Conservation (phyloP, 2,888 invertebrate species). For the Halictus ligatus region DNA sequence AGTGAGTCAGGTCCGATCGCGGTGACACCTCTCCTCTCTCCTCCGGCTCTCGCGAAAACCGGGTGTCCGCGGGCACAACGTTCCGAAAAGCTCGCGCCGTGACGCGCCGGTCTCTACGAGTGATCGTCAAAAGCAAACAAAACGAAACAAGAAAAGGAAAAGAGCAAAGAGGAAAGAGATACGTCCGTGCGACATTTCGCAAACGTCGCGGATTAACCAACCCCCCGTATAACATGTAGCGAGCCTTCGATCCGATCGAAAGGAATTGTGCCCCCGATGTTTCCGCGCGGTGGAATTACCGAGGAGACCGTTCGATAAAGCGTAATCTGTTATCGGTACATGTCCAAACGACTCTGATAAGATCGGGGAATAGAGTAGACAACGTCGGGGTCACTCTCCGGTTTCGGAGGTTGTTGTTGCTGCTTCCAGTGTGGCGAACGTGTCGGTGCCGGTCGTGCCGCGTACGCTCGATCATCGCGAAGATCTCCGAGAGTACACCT, state of each 20-base stretch:
- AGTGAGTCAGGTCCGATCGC: constrained; percentile 67
- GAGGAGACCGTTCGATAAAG: not conserved
- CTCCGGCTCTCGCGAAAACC: not conserved
- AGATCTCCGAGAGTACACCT: not conserved
- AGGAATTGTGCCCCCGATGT: not conserved
- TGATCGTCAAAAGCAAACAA: not conserved
- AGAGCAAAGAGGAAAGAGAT: not conserved
- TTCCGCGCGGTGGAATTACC: constrained; percentile 1
- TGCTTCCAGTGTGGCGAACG: not conserved
- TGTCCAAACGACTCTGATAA: constrained; percentile 21
- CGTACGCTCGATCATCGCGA: not conserved
- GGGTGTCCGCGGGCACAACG: not conserved
- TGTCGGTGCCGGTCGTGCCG: constrained; percentile 15
- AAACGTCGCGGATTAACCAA: not conserved
- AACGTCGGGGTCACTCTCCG: constrained; percentile 13
- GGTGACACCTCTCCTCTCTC: constrained; percentile 17
- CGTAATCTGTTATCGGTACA: not conserved
- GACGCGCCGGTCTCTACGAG: not conserved
- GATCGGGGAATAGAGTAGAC: constrained; percentile 9
- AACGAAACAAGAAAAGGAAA: too few relatives aligned
- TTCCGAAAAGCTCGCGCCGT: not conserved
- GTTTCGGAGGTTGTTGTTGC: constrained; percentile 16
- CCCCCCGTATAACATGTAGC: not conserved
- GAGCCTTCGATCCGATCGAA: not conserved
- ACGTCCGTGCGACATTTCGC: not conserved